Conservation (phyloP, 2,797 vertebrate genomes). For the Chrosomus eos region DNA sequence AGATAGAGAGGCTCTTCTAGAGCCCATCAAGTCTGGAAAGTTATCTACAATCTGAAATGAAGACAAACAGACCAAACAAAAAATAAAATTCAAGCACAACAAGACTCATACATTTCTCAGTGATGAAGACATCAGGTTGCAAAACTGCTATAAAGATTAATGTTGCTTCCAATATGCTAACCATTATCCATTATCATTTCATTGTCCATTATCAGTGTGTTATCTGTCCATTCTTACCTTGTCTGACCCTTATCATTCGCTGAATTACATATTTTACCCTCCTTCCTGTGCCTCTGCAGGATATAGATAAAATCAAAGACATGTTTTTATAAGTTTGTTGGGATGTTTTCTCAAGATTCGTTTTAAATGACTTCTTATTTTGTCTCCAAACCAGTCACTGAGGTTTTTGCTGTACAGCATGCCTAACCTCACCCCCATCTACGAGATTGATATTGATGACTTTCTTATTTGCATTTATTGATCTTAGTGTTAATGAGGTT, state of each 20-base stretch:
- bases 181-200: no score
- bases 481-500: slow-evolving; percentile 27
- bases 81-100: neutral
- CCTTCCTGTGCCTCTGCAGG: neutral
- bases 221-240: neutral
- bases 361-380: neutral
- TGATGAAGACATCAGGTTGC: neutral
- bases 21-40: slow-evolving; percentile 11
- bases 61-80: neutral
- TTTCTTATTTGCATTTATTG: slow-evolving; percentile 7
- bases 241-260: neutral
- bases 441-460: slow-evolving; percentile 13
- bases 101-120: neutral
- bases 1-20: neutral
- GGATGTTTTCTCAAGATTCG: neutral
- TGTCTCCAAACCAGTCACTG: neutral
- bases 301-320: neutral
- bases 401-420: neutral
- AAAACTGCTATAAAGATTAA: neutral
- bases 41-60: slow-evolving; percentile 12
- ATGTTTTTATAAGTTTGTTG: neutral
- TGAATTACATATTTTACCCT: neutral
- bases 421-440: neutral
- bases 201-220: neutral
- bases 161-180: neutral